Conservation (phyloP, 1,140 invertebrate species). For the Aphelinus atriplicis region DNA sequence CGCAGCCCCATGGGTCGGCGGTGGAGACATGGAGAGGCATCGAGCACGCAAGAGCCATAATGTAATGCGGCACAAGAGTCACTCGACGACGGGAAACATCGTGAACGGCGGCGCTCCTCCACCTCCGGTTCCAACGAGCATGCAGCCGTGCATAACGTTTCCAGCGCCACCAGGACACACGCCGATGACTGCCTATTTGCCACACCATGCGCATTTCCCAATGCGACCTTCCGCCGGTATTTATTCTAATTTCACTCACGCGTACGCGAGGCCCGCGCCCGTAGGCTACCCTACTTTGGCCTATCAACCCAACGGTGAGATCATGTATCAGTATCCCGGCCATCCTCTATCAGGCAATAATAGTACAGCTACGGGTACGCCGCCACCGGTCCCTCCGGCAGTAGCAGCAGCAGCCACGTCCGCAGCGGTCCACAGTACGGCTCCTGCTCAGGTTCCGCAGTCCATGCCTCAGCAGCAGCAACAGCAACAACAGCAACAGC, state of each 20-base stretch:
- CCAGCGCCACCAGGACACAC: constrained; percentile 57
- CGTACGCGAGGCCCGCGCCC: constrained; percentile 61
- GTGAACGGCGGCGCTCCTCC: constrained; percentile 56
- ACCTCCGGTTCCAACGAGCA: constrained; percentile 18
- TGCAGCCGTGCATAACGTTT: constrained; percentile 51
- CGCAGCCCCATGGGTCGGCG: constrained; percentile 55
- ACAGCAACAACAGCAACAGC: constrained; percentile 59
- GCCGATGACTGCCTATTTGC: constrained; percentile 60
- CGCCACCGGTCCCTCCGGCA: constrained; percentile 61
- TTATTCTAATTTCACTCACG: constrained; percentile 63
- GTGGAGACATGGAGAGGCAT: constrained; percentile 55
- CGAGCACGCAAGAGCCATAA: constrained; percentile 56
- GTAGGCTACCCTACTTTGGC: constrained; percentile 58
- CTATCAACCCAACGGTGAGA: constrained; percentile 64
- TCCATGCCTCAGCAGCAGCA: constrained; percentile 48
- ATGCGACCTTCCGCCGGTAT: constrained; percentile 58
- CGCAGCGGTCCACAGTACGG: constrained; percentile 49
- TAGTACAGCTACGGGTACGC: constrained; percentile 44
- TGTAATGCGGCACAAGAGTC: constrained; percentile 60
- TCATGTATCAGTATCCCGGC: constrained; percentile 66
- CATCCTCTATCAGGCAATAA: constrained; percentile 59
- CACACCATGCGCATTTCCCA: constrained; percentile 61
- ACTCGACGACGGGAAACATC: constrained; percentile 46
- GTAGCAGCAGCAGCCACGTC: constrained; percentile 57
- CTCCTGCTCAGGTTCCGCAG: constrained; percentile 21